Conservation (phyloP, 37 sponge, comb jelly and placozoan species). For the Agelas oroides region DNA sequence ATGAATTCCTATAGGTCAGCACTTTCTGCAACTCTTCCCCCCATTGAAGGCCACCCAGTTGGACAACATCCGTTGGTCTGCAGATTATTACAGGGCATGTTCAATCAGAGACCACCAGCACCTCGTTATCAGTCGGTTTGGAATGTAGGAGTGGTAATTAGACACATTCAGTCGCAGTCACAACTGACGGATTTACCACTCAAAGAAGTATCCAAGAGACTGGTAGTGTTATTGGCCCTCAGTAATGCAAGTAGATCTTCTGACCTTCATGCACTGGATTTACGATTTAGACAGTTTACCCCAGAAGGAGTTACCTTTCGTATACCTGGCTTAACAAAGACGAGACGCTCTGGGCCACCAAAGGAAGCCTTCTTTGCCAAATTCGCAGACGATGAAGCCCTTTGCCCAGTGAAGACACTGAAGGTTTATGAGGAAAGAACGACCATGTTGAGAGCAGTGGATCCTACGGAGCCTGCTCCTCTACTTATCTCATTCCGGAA, state of each 20-base stretch:
- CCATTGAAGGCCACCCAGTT: too few species aligned
- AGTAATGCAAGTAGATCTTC: constrained; percentile 1
- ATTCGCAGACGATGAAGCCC: neutral
- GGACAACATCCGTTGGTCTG: constrained; percentile 1
- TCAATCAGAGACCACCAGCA: neutral
- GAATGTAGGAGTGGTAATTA: too few species aligned
- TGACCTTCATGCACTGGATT: neutral
- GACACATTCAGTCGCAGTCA: too few species aligned
- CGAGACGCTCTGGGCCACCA: constrained; percentile 22
- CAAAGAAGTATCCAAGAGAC: neutral
- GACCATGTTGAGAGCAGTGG: neutral
- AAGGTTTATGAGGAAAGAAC: neutral
- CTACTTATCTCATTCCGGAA: constrained; percentile 38
- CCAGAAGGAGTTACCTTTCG: neutral
- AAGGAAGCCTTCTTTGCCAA: neutral
- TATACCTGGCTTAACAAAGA: constrained; percentile 7
- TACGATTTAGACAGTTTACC: neutral
- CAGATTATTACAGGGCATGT: neutral
- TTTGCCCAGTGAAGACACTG: constrained; percentile 1
- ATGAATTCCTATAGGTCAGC: neutral
- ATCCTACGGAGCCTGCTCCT: neutral
- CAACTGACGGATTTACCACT: too few species aligned
- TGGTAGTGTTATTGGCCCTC: constrained; percentile 2
- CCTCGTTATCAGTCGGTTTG: too few species aligned
- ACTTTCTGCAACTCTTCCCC: neutral